These are phyloP conservation scores for Epiblema foenella DNA, from an alignment of 2,888 invertebrate species.

Conservation along the genomic window DNA sequence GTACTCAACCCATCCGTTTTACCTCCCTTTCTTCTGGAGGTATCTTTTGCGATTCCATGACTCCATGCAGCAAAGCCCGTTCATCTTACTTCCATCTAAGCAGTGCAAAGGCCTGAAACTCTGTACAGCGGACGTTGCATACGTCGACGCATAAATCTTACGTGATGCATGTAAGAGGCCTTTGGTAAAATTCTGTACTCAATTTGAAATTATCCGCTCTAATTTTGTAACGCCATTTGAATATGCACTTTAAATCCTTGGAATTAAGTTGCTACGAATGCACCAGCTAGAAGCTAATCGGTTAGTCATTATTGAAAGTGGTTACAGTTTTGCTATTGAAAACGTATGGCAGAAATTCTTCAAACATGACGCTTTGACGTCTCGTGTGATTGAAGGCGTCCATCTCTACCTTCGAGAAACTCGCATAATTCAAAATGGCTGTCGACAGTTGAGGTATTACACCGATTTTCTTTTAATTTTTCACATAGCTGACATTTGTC, in stretches of 20 bases:
- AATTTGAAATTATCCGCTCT: neutral
- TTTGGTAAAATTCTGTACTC: constrained; percentile 45
- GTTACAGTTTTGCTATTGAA: constrained; percentile 2
- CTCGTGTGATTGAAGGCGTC: constrained; percentile 19
- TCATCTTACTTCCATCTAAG: constrained; percentile 33
- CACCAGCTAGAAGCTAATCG: neutral
- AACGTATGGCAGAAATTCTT: constrained; percentile 22
- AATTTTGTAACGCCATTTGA: neutral
- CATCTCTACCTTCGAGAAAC: constrained; percentile 15
- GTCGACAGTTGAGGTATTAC: constrained; percentile 29
- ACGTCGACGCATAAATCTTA: constrained; percentile 65
- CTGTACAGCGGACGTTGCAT: constrained; percentile 71
- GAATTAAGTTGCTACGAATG: neutral
- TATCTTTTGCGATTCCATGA: constrained; percentile 20
- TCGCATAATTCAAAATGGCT: constrained; percentile 15
- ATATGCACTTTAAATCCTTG: neutral
- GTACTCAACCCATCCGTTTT: neutral
- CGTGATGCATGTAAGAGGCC: constrained; percentile 54
- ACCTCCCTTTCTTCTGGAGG: neutral
- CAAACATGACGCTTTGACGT: constrained; percentile 15
- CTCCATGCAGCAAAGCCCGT: constrained; percentile 18
- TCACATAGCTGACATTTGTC: constrained; percentile 6
- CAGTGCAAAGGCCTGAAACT: constrained; percentile 43
- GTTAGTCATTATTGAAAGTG: neutral
- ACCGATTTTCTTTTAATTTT: constrained; percentile 37